Base-by-base conservation (phyloP, 1,140 invertebrate genomes). In the Portunus trituberculatus region DNA sequence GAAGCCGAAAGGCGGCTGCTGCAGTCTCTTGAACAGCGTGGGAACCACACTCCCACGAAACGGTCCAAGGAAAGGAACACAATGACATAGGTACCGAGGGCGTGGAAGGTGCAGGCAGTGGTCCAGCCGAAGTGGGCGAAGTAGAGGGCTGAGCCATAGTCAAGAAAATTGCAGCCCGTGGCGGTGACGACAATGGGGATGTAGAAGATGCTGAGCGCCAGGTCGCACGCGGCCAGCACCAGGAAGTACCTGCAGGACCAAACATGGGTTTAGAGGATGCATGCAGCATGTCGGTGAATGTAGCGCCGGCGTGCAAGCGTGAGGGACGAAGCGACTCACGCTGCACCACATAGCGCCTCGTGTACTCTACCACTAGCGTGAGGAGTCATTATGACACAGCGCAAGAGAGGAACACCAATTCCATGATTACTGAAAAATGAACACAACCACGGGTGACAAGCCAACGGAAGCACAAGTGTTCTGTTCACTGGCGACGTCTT, bases 81-180 rank as follows among this genome's bases (percentile, higher is more conserved):
- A 84, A 93, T n/a, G 82, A 52, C 46, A 84, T 87, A 93, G 45
- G 84, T 59, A 6, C 92, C 45, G 14, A 87, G 28, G 39, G 48
- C 45, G 29, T 93, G 92, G 82, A 39, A 52, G 45, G 59, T 12
- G n/a, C n/a, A 25, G 1, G 83, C n/a, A 0, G 87, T 4, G 12
- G 83, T 31, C 92, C 92, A 93, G n/a, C 92, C 82, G 28, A 93
- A 87, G 48, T 93, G 92, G 0, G 92, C 32, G 92, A 93, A 93
- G 84, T 93, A 93, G n/a, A 3, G 28, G 28, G 92, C 92, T 4
- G 48, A 87, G 32, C 32, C 29, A 28, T 87, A 87, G 84, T 29
- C 82, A n/a, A 6, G 20, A 32, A 93, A 52, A 8, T 8, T 7
- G 25, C 92, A 93, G 12, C 92, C 92, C 25, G 25, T 87, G 83